A percentile compares a stretch with the other conserved stretches of the same genome.
Evolutionary conservation across 2,888 invertebrate species (phyloP).

Genomic region (Andrena chrysosceles): DNA sequence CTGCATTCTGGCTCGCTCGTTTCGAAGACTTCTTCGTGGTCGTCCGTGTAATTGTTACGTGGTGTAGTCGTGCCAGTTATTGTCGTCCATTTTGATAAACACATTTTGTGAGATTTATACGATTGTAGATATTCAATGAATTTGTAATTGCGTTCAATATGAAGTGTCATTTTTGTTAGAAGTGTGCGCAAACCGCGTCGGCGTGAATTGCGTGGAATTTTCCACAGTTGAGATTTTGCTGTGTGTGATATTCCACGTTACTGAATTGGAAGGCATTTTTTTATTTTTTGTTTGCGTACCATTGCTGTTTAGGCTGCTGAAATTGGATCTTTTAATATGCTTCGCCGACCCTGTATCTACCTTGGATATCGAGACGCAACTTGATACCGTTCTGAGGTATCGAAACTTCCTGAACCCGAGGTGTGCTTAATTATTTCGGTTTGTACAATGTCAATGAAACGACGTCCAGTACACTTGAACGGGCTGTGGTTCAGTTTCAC

Average conservation of each 20-base stretch:
- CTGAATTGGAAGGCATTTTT: no score
- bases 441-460: constrained; percentile 2
- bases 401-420: constrained; percentile 34
- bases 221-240: no score
- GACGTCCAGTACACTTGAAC: background rate
- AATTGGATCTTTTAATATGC: no score
- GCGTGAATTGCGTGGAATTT: no score
- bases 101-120: background rate
- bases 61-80: background rate
- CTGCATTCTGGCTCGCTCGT: background rate
- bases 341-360: background rate
- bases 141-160: no score
- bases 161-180: constrained; percentile 1
- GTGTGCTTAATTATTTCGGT: constrained; percentile 17
- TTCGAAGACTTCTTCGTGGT: background rate
- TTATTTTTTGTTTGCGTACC: no score
- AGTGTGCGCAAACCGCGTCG: background rate
- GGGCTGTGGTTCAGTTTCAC: constrained; percentile 4
- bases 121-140: background rate
- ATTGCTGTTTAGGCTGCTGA: no score
- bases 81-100: background rate
- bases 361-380: constrained; percentile 7
- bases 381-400: constrained; percentile 26
- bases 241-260: no score
- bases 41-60: background rate